Base-by-base conservation (phyloP, 2,797 vertebrate species). In the Myripristis jacobus region DNA sequence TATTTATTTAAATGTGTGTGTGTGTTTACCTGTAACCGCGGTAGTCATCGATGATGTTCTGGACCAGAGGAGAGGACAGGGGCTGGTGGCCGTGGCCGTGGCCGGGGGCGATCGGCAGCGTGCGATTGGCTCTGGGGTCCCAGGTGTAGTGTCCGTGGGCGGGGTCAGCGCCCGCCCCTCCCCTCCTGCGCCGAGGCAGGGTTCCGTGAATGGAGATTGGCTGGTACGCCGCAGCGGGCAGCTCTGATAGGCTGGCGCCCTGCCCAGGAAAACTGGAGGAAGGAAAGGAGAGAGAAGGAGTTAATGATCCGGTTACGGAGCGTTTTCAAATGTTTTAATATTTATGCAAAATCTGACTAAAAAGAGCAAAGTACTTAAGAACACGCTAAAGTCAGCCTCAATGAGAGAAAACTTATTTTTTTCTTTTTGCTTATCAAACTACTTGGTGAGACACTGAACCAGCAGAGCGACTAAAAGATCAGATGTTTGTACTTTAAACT, bases 161-260 rank as follows among this genome's bases (percentile, higher is more conserved):
- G 44, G 71, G 11, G 63, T 16, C 80, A 24, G 13, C 43, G 15
- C n/a, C 25, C 66, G 69, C 27, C 16, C 87, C 88, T 12, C 94
- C 95, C 44, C 94, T 97, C 87, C 96, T 98, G 86, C 95, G 96
- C 64, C 97, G 95, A 19, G 98, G 98, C 74, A 99, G 93, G 34
- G 98, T 99, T 64, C 98, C 97, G 3, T 98, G 98, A 88, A 99
- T 96, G 16, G 96, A 98, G 88, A 96, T 48, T 16, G 92, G 91
- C 77, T 96, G 96, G 89, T 95, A 96, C 74, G 92, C 59, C 10
- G 92, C 84, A 1, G 92, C 29, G 0, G 51, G 90, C 68, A 69
- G 85, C 61, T 96, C 94, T 15, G 61, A 22, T 9, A 92, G 78
- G 13, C 68, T 19, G 52, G 52, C 22, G 36, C 63, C 44, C 11